Base-by-base conservation (phyloP, 1,140 invertebrate genomes). In the Leguminivora glycinivorella region DNA sequence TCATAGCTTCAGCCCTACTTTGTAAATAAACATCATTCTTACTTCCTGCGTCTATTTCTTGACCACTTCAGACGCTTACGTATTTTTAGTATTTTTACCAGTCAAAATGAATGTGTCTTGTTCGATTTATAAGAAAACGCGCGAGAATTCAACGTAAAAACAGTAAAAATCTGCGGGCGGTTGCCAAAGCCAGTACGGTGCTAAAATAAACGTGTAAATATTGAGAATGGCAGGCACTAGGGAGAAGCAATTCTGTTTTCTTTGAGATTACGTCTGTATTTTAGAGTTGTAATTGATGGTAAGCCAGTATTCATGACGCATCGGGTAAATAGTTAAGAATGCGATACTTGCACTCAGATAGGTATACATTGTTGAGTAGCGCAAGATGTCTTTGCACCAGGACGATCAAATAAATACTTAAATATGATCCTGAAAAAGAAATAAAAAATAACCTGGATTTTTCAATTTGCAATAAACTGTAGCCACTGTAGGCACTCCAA, bases 131-230 rank as follows among this genome's bases (percentile, higher is more conserved):
- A 29, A 63, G 58, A 63, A 63, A 63, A 31, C 26, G 7, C 29
- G 26, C n/a, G 29, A 14, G 58, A 29, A 63, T 34, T 63, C 26
- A 7, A 19, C 25, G 58, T 63, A 34, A 63, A 31, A 63, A 63
- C 17, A 14, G 58, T 63, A 34, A 63, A 31, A 63, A 63, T 29
- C 4, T 26, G 4, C 58, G n/a, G 58, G 25, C 56, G 12, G 58
- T 14, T 63, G 58, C 38, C 66, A 63, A 34, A 63, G 26, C 10
- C 47, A 63, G 26, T 63, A n/a, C 25, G 26, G 76, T 77, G 76
- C 73, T 67, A 77, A 81, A 80, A 78, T 76, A 77, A 75, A 78
- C 67, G 71, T 31, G 70, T 72, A 75, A 73, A 72, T 63, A 29
- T n/a, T 31, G n/a, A 26, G 58, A 67, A 22, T 40, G 31, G 24